phyloP scores from a whole-genome alignment of 2,888 invertebrate species.

The Ophion slaviceki region DNA sequence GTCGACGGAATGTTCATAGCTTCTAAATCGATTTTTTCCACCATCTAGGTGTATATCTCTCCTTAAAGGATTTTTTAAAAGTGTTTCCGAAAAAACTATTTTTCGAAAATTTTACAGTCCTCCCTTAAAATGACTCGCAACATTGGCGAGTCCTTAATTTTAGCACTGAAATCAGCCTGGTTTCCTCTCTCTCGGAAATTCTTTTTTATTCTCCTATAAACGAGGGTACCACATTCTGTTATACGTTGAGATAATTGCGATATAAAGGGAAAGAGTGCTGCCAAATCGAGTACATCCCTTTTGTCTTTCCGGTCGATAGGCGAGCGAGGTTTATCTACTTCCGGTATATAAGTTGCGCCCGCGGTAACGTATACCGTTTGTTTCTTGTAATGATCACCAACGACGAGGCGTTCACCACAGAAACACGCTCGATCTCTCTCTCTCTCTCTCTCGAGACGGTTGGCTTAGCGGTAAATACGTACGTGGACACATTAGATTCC shows the following conservation, averaged over 20 bases:
- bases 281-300: not conserved
- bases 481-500: constrained; percentile 23
- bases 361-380: constrained; percentile 38
- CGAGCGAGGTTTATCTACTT: constrained; percentile 23
- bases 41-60: too few species aligned
- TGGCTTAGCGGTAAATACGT: constrained; percentile 42
- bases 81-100: too few species aligned
- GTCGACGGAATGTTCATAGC: too few species aligned
- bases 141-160: too few species aligned
- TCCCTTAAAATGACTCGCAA: too few species aligned
- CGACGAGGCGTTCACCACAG: constrained; percentile 28
- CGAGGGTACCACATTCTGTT: too few species aligned
- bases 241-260: not conserved
- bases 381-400: constrained; percentile 29
- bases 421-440: not conserved
- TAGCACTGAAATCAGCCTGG: too few species aligned
- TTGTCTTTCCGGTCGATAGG: constrained; percentile 11
- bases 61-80: too few species aligned
- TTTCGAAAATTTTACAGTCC: too few species aligned
- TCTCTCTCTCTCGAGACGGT: constrained; percentile 5
- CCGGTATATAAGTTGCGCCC: constrained; percentile 27
- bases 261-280: not conserved
- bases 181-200: too few species aligned
- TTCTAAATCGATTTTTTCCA: too few species aligned
- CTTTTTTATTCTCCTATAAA: too few species aligned